Conservation (phyloP, 1,140 invertebrate species). For the Dreissena polymorpha region DNA sequence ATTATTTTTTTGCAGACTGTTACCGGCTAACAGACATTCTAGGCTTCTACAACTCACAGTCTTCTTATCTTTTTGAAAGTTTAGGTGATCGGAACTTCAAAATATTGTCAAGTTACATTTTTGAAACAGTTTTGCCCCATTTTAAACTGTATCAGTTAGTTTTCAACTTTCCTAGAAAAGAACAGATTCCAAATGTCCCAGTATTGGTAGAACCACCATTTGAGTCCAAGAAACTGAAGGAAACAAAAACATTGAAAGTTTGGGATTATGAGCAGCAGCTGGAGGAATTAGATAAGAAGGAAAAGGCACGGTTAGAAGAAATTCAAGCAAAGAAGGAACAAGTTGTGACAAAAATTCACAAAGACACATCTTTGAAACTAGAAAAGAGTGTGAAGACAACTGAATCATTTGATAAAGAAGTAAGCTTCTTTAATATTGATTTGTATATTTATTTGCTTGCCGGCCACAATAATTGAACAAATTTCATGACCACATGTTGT, state of each 20-base stretch:
- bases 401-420: slow-evolving; percentile 64
- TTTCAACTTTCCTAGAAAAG: slow-evolving; percentile 62
- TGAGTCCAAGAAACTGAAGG: slow-evolving; percentile 55
- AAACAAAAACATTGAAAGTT: slow-evolving; percentile 61
- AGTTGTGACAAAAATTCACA: slow-evolving; percentile 29
- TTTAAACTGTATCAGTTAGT: slow-evolving; percentile 74
- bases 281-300: slow-evolving; percentile 60
- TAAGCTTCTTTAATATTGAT: slow-evolving; percentile 35
- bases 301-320: slow-evolving; percentile 54
- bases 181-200: slow-evolving; percentile 56
- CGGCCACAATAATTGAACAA: too few relatives aligned
- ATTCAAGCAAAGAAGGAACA: slow-evolving; percentile 55
- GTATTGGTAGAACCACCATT: slow-evolving; percentile 56
- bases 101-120: slow-evolving; percentile 71
- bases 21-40: slow-evolving; percentile 61
- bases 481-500: too few relatives aligned
- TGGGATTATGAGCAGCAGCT: slow-evolving; percentile 70
- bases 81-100: slow-evolving; percentile 68
- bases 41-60: slow-evolving; percentile 57
- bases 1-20: slow-evolving; percentile 59
- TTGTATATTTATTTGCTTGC: not conserved
- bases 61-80: slow-evolving; percentile 43
- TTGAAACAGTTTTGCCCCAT: slow-evolving; percentile 71
- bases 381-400: slow-evolving; percentile 51
- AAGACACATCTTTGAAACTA: slow-evolving; percentile 21